Conservation (phyloP, 2,888 invertebrate species). For the Uropetala carovei region DNA sequence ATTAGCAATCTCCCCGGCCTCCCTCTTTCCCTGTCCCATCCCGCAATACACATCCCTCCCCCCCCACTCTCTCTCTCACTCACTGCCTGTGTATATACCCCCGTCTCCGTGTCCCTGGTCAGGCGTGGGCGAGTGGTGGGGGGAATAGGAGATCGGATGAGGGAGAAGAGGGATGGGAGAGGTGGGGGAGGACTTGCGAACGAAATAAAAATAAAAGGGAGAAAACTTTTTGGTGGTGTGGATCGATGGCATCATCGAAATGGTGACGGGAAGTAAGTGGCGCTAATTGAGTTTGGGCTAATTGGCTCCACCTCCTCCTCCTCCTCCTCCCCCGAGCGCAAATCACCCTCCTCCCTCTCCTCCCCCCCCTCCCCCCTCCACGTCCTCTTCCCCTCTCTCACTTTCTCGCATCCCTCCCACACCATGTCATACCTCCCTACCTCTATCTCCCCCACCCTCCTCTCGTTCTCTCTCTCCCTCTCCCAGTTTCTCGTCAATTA, state of each 20-base stretch:
- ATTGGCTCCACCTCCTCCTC: slow-evolving; percentile 32
- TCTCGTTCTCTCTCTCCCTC: neutral
- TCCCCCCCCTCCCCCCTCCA: neutral
- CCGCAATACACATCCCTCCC: neutral
- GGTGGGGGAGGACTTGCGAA: neutral
- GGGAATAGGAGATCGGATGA: neutral
- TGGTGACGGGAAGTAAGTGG: slow-evolving; percentile 43
- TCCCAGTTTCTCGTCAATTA: slow-evolving; percentile 3
- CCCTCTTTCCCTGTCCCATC: neutral
- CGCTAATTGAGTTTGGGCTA: slow-evolving; percentile 50
- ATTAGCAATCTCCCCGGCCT: slow-evolving; percentile 12
- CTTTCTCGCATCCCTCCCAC: neutral
- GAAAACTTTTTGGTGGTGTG: slow-evolving; percentile 21
- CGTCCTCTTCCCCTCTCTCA: too few species aligned
- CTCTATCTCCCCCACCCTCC: neutral
- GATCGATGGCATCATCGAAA: slow-evolving; percentile 36
- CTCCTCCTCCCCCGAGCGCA: neutral
- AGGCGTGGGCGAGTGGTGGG: neutral
- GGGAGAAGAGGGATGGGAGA: neutral
- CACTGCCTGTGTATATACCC: neutral
- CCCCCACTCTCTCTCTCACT: neutral
- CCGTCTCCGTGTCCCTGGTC: neutral
- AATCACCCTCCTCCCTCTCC: neutral
- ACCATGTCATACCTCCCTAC: neutral
- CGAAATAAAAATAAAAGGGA: slow-evolving; percentile 19